Evolutionary conservation across 2,797 vertebrate genomes (phyloP), one percentile per base, ranked within the genome.

Genomic region (Eulemur coronatus): DNA sequence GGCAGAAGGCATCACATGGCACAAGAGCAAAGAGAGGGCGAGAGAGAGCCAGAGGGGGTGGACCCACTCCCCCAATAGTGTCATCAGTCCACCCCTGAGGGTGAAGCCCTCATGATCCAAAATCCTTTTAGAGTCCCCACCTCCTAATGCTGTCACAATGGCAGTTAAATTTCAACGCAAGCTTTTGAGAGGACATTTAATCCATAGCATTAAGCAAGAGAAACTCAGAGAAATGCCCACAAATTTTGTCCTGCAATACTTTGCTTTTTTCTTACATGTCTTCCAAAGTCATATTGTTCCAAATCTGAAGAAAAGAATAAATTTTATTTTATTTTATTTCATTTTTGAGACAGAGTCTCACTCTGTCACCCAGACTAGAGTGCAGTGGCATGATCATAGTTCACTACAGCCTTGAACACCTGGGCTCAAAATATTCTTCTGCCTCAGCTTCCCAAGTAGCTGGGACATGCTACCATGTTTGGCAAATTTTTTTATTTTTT

Each of bases 221-320:
- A 94, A 94, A 86, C 26, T 75, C 65, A 48, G 20, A 38, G 10
- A 79, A 57, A 78, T 79, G 30, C 3, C 26, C 65, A 82, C 63
- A 75, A 59, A 79, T 89, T 76, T 73, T 72, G 26, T 57, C 70
- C 75, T 22, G 12, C 59, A 69, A 57, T 30, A 26, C 35, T n/a
- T 65, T 59, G 9, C 7, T 87, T 95, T 61, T 86, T n/a, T 65
- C 69, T 95, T 85, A 28, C 7, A 4, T 59, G 33, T 93, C 73
- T 43, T 78, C 48, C 57, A 35, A 91, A 91, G 57, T 86, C 61
- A 50, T 59, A 72, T 22, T 38, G 4, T 46, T 81, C 65, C 65
- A 84, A 90, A 95, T 75, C 15, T 69, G 14, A 92, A 52, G 15
- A 41, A 90, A 85, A 89, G 30, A 55, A 87, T 65, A 24, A 5